Evolutionary conservation across 2,797 vertebrate genomes (phyloP), one percentile per base, ranked within the genome.

Genomic region (Smutsia gigantea): DNA sequence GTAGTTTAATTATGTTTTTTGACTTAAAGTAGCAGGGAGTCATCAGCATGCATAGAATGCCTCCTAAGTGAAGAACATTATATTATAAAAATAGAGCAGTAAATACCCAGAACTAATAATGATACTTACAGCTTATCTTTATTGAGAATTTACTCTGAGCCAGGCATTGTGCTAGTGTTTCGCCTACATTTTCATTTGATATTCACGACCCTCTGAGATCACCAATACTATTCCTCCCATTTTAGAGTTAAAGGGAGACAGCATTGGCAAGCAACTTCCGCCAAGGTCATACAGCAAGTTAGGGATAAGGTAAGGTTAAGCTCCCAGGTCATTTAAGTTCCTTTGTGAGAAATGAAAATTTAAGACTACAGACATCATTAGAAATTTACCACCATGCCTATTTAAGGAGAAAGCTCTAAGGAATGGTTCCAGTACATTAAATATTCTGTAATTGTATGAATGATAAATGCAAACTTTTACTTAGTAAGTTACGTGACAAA

Each of bases 391-490:
- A 51, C 49, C 46, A 90, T 97, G 66, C n/a, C 59, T 90, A 95
- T 42, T 66, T 97, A 77, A 93, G 86, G 95, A 96, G 57, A 82
- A 97, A 96, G 51, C 64, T 81, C 39, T 4, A 19, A 90, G 34
- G n/a, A 85, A n/a, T 34, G 17, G 87, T 98, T 96, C 42, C 21
- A 92, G 49, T 81, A 53, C 27, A 96, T 95, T 94, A 96, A 97
- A 96, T 95, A 39, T 82, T 92, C 49, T 46, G 37, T 95, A 82
- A 96, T 78, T 97, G 90, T 75, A 96, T 92, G 37, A 92, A 39
- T 79, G 71, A 96, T 94, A 97, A 96, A 97, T 93, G 93, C 13
- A n/a, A 97, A 86, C 5, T 69, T 97, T 95, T 96, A 93, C 95
- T 97, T 93, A 96, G 63, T 87, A 72, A 93, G 27, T 92, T 49